phyloP scores from a whole-genome alignment of 2,888 invertebrate genomes.

The Adelognathus sp. region DNA sequence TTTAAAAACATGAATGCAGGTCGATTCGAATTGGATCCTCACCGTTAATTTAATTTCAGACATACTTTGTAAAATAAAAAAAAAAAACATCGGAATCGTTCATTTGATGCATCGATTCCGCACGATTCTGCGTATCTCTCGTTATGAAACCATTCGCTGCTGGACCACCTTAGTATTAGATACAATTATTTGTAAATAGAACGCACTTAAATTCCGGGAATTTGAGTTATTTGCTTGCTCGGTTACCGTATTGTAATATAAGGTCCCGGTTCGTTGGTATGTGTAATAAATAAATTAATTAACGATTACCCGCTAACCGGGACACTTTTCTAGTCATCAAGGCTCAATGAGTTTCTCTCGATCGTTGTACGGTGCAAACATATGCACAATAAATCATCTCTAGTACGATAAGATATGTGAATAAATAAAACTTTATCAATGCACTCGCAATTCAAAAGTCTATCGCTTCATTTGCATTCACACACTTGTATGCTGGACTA shows the following conservation, averaged over 20 bases:
- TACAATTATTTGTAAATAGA: constrained; percentile 43
- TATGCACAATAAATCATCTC: not conserved
- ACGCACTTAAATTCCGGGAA: not conserved
- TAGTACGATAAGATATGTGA: constrained; percentile 19
- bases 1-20: not conserved
- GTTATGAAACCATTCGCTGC: not conserved
- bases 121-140: not conserved
- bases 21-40: not conserved
- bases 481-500: too few species aligned
- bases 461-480: not conserved
- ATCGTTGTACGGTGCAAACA: not conserved
- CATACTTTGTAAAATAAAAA: not conserved
- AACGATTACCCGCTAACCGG: constrained; percentile 5
- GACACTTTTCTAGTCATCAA: constrained; percentile 22
- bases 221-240: not conserved
- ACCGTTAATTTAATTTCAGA: too few species aligned
- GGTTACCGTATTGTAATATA: constrained; percentile 5
- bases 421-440: constrained; percentile 30
- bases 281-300: constrained; percentile 20
- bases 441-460: not conserved
- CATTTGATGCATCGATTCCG: not conserved
- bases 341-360: constrained; percentile 12
- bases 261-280: constrained; percentile 27
- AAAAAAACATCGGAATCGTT: not conserved
- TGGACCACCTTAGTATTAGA: not conserved